A percentile compares a stretch with the other conserved stretches of the same genome.
Evolutionary conservation across 2,113 vertebrate species (phyloP).

Genomic region (Mesitornis unicolor): DNA sequence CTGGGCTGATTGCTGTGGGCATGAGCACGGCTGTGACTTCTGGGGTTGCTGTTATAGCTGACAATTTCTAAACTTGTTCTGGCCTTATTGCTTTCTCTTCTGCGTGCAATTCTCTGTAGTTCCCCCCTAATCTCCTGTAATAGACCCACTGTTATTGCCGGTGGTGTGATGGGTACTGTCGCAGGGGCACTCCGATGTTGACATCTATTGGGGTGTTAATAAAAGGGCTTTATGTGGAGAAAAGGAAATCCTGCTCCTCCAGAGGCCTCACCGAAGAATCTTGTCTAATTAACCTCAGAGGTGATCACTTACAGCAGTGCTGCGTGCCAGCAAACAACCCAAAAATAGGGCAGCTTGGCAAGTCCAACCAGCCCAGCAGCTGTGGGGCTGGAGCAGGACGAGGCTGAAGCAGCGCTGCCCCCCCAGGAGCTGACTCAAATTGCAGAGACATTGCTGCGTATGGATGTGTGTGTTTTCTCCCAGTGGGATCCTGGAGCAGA

Average conservation of each 20-base stretch:
- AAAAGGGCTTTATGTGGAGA: not conserved
- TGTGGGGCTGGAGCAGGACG: not conserved
- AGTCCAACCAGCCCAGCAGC: not conserved
- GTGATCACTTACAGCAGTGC: accelerated
- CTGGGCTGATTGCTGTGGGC: not conserved
- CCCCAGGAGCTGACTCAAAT: not conserved
- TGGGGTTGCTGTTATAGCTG: not conserved
- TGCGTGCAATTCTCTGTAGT: not conserved
- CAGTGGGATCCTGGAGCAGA: not conserved
- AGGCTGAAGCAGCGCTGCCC: not conserved
- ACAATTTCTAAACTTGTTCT: not conserved
- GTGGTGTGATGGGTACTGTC: accelerated
- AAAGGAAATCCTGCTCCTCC: not conserved
- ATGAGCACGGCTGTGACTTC: not conserved
- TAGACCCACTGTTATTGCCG: not conserved
- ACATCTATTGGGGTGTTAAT: not conserved
- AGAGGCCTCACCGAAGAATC: not conserved
- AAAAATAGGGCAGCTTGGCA: not conserved
- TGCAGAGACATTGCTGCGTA: not conserved
- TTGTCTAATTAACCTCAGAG: not conserved
- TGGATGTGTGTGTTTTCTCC: accelerated
- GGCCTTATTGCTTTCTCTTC: not conserved
- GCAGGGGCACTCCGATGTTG: accelerated
- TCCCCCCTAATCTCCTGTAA: not conserved
- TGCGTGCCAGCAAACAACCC: not conserved